Evolutionary conservation across 2,113 vertebrate genomes (phyloP).

Genomic region (Tonatia bakeri): DNA sequence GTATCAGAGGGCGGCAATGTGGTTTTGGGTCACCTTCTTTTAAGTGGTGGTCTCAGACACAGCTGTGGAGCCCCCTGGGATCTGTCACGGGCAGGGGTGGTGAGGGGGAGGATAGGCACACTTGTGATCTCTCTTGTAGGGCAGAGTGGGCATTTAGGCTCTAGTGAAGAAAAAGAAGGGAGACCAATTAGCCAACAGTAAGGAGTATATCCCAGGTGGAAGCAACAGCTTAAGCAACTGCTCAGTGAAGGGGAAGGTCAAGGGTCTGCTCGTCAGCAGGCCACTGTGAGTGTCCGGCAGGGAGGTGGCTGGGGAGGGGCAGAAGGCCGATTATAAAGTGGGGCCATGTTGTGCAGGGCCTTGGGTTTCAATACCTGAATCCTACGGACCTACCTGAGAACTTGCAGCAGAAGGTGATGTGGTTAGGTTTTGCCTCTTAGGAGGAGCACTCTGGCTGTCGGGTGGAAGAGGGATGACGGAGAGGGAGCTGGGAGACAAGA

Average conservation of each 20-base stretch:
- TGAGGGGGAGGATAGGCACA: not conserved
- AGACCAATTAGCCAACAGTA: not conserved
- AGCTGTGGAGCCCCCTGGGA: not conserved
- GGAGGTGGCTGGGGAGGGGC: fast-evolving
- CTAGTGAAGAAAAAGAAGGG: not conserved
- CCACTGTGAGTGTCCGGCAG: not conserved
- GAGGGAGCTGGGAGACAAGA: not conserved
- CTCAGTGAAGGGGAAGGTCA: not conserved
- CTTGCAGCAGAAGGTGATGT: not conserved
- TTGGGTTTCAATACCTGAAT: not conserved
- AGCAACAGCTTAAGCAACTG: not conserved
- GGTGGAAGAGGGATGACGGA: not conserved
- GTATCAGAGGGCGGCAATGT: not conserved
- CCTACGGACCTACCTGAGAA: not conserved
- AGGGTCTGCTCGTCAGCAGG: not conserved
- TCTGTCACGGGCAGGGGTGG: not conserved
- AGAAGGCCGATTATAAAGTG: not conserved
- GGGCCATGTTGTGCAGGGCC: not conserved
- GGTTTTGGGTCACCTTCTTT: not conserved
- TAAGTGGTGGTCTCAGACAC: not conserved
- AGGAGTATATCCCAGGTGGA: not conserved
- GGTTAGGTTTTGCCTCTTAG: not conserved
- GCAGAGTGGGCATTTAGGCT: not conserved
- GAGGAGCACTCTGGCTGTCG: not conserved
- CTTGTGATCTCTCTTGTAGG: not conserved